phyloP scores from a whole-genome alignment of 2,113 vertebrate genomes.

The Alaudala cheleensis region DNA sequence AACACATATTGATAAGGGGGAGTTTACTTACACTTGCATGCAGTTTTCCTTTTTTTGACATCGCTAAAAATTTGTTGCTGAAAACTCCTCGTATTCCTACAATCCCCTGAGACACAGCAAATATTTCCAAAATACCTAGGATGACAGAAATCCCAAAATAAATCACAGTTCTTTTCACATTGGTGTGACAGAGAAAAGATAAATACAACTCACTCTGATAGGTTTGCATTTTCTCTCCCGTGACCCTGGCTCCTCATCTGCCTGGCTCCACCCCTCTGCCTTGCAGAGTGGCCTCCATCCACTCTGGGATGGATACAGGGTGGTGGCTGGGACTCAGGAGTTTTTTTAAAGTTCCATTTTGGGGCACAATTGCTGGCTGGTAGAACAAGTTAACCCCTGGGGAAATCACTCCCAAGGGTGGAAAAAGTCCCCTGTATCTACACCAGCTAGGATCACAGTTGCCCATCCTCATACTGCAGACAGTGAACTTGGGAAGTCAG shows the following conservation, averaged over 20 bases:
- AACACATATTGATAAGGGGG: not conserved
- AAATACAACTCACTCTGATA: not conserved
- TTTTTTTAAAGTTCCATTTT: rapidly evolving
- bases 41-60: constrained; percentile 97
- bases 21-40: constrained; percentile 92
- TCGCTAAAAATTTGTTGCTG: constrained; percentile 97
- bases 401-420: not conserved
- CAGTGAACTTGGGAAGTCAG: rapidly evolving
- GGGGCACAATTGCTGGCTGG: rapidly evolving
- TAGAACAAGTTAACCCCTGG: not conserved
- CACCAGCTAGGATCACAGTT: not conserved
- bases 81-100: constrained; percentile 97
- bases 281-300: rapidly evolving
- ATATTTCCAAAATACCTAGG: constrained; percentile 98
- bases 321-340: rapidly evolving
- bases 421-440: not conserved
- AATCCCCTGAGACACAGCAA: constrained; percentile 97
- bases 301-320: not conserved
- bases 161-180: constrained; percentile 72
- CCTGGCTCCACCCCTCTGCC: not conserved
- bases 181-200: constrained; percentile 30
- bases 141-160: constrained; percentile 85
- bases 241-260: not conserved
- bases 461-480: rapidly evolving
- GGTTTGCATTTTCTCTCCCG: not conserved